Evolutionary conservation across 2,113 vertebrate species (phyloP).

Genomic region (Bos javanicus): DNA sequence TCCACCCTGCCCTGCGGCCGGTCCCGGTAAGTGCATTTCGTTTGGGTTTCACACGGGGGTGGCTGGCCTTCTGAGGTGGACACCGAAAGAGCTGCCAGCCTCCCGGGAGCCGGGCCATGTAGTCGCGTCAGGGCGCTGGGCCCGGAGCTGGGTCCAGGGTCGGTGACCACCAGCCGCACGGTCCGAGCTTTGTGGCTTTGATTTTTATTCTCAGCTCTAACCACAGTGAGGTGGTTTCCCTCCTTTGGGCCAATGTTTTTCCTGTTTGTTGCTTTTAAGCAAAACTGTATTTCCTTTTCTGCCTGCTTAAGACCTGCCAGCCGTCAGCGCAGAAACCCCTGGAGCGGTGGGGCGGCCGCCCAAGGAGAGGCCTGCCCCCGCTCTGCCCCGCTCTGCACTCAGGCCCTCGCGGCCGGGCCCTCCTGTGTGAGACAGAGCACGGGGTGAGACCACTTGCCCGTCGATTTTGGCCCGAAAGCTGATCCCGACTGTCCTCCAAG

Average conservation of each 20-base stretch:
- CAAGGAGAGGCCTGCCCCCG: fast-evolving
- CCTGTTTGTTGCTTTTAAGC: neutral
- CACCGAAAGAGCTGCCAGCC: neutral
- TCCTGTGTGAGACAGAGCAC: fast-evolving
- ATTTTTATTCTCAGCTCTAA: neutral
- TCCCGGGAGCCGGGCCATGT: fast-evolving
- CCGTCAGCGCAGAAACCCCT: no score
- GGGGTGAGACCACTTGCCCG: neutral
- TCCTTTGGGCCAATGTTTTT: neutral
- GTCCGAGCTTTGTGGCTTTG: fast-evolving
- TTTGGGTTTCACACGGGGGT: fast-evolving
- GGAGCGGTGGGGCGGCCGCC: neutral
- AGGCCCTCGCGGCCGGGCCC: no score
- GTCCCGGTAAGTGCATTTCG: slow-evolving; percentile 68
- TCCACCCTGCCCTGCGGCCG: neutral
- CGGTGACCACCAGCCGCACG: fast-evolving
- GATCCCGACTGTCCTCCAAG: fast-evolving
- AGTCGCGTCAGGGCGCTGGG: no score
- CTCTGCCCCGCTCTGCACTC: fast-evolving
- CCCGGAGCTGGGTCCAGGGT: neutral
- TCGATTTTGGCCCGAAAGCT: neutral
- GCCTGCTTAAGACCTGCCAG: neutral
- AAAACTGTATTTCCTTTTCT: neutral
- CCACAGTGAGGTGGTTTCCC: neutral
- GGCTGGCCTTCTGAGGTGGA: neutral